Base-by-base conservation (phyloP, 2,797 vertebrate species). In the Sebastes nivosus region DNA sequence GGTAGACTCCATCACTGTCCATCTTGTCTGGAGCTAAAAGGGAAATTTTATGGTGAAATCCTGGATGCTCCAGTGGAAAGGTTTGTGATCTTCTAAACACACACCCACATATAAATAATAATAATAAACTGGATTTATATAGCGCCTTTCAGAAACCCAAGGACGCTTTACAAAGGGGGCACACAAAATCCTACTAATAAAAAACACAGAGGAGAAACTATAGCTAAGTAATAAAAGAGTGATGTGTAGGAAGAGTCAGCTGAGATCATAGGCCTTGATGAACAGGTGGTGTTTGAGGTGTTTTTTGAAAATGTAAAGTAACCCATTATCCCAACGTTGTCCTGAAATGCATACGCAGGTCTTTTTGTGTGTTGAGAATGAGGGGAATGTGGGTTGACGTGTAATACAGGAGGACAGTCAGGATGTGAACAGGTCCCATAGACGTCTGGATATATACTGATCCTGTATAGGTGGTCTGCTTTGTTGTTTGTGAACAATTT, bases 301-400 rank as follows among this genome's bases (percentile, higher is more conserved):
- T 38, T 38, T 38, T 38, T 38, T 38, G 36, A 38, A 38, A 13
- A 38, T 38, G 36, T 60, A 78, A 29, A 78, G 36, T 73, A 54
- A 75, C 27, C 67, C 20, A 16, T 79, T 80, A 18, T 75, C 34
- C 67, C 42, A 80, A 60, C 78, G 3, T 22, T 32, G 22, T 42
- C 81, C 54, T 85, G 90, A 91, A 88, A 92, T 66, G 65, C 61
- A 87, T 57, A 79, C 25, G 4, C 65, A 36, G 71, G 70, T 78
- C 16, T 72, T 84, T 81, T 88, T 91, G 86, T 91, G 86, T 90
- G 65, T 52, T 25, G 64, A 69, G 73, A 77, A 80, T 83, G 79
- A 77, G 72, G 42, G 50, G 80, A 89, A 89, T 89, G 85, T 91
- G 80, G 55, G 81, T 70, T 86, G 86, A 87, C 79, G 79, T 87